Base-by-base conservation (phyloP, 2,113 vertebrate genomes). In the Plectropomus leopardus region DNA sequence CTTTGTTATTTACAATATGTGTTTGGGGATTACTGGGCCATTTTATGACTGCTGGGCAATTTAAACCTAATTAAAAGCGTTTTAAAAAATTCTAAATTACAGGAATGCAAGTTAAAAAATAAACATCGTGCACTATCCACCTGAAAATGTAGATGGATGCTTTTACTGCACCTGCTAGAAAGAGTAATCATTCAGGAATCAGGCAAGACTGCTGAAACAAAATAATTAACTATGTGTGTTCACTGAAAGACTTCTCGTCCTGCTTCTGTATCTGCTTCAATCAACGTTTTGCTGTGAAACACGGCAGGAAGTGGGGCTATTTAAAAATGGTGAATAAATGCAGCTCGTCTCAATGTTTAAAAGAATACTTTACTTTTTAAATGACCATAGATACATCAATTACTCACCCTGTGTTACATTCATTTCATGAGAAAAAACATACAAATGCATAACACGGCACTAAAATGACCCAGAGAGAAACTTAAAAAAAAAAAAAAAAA, bases 161-260 rank as follows among this genome's bases (percentile, higher is more conserved):
- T 23, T 53, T n/a, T 26, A 19, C 40, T 23, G 45, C 26, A 67
- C 23, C 23, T 51, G 9, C 42, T 10, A 8, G 13, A 36, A 72
- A 61, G n/a, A 28, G 54, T 34, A 30, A 45, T 45, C 17, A 53
- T 32, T 58, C 3, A 44, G 30, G 14, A 63, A 57, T 24, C 8
- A 45, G 13, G n/a, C 51, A 69, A 48, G 5, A 72, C 64, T 47
- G 19, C 16, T 80, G 16, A 72, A 26, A 40, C 1, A 24, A 66
- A 55, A 0, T 6, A 30, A 69, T 16, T 8, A 40, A 61, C 48
- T 54, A 44, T 48, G 7, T 7, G 4, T n/a, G 32, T 5, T 50
- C 7, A 68, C 61, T 55, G 34, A 79, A 54, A 50, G 45, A 50
- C 15, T 36, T 53, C 24, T 51, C 16, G 0, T 36, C 26, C 15